Percentiles rank a stretch among this genome's conserved stretches.
phyloP scores from a whole-genome alignment of 2,797 vertebrate species.

The Heliangelus exortis region DNA sequence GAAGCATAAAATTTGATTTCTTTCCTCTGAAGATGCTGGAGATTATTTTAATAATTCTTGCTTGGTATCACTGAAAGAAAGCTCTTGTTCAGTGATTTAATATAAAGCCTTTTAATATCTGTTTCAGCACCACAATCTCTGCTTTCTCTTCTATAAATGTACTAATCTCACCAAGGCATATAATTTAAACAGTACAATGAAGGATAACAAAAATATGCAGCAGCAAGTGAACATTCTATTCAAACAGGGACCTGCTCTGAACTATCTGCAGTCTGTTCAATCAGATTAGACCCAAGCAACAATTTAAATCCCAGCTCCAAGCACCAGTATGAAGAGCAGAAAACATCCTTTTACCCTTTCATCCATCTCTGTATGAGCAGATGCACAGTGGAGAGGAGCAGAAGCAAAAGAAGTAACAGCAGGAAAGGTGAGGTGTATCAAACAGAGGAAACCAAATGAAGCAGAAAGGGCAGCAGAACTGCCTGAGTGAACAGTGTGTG shows the following conservation, averaged over 20 bases:
- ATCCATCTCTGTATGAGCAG: background rate
- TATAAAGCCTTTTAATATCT: slow-evolving; percentile 45
- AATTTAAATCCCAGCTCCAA: background rate
- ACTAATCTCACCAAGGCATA: slow-evolving; percentile 34
- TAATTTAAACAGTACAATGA: slow-evolving; percentile 32
- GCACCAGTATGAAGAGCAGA: background rate
- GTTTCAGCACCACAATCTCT: slow-evolving; percentile 32
- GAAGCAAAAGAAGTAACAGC: background rate
- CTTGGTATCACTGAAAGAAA: background rate
- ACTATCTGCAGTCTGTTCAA: slow-evolving; percentile 3
- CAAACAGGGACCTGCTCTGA: background rate
- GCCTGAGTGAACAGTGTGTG: background rate
- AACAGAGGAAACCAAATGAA: background rate
- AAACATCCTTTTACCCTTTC: background rate
- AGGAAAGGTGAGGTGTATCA: background rate
- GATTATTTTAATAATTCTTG: slow-evolving; percentile 63
- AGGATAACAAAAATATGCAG: slow-evolving; percentile 11
- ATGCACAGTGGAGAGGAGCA: background rate
- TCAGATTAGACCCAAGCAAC: slow-evolving; percentile 21
- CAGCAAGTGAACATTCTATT: background rate
- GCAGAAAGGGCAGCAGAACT: background rate
- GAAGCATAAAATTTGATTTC: slow-evolving; percentile 65
- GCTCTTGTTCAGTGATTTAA: slow-evolving; percentile 38
- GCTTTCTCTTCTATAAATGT: slow-evolving; percentile 34
- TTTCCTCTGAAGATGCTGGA: slow-evolving; percentile 50